Conservation (phyloP, 1,140 invertebrate genomes). For the Hormaphis cornu region DNA sequence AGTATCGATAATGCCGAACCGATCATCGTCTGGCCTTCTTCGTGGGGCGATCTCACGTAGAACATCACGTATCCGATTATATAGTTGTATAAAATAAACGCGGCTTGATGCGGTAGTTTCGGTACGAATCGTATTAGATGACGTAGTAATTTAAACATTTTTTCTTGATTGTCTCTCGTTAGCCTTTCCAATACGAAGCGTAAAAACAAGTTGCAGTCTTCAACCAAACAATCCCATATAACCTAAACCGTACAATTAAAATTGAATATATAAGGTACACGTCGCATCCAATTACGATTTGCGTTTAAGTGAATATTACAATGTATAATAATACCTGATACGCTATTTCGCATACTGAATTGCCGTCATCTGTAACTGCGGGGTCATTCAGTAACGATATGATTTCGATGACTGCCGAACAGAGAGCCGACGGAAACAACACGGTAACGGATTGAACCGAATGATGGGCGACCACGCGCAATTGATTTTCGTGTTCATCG, state of each 20-base stretch:
- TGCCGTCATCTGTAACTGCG: constrained; percentile 87
- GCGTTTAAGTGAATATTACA: too few species aligned
- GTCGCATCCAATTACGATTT: too few species aligned
- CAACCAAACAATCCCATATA: constrained; percentile 94
- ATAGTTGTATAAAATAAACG: constrained; percentile 97
- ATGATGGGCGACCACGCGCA: constrained; percentile 57
- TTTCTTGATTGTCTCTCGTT: constrained; percentile 88
- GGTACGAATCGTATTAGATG: constrained; percentile 89
- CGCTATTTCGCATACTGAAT: constrained; percentile 79
- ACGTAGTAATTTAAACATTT: constrained; percentile 86
- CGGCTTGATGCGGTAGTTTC: constrained; percentile 90
- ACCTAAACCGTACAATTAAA: constrained; percentile 56
- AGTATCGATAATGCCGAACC: constrained; percentile 86
- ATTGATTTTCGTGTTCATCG: constrained; percentile 38
- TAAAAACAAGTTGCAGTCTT: constrained; percentile 93
- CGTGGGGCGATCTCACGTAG: constrained; percentile 89
- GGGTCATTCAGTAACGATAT: constrained; percentile 91
- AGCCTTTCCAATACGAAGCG: constrained; percentile 92
- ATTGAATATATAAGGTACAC: too few species aligned
- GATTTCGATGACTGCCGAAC: constrained; percentile 88
- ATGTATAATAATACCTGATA: constrained; percentile 58
- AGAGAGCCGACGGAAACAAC: constrained; percentile 92
- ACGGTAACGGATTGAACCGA: constrained; percentile 83
- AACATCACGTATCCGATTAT: constrained; percentile 99
- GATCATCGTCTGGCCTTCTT: constrained; percentile 85